These are phyloP conservation scores for Heliangelus exortis DNA, from an alignment of 2,797 vertebrate genomes.

Conservation along the genomic window DNA sequence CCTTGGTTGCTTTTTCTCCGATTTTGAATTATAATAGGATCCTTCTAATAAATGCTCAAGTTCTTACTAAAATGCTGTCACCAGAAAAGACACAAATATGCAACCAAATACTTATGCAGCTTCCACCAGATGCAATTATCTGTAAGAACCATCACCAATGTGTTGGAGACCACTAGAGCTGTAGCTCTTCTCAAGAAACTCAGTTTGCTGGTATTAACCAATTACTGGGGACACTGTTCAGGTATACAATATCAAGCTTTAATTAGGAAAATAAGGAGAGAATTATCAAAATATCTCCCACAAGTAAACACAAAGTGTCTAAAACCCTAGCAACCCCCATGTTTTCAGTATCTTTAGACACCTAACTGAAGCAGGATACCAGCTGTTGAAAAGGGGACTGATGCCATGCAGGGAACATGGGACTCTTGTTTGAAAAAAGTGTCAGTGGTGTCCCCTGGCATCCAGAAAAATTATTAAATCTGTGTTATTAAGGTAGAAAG, in stretches of 20 bases:
- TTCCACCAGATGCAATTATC: conserved; percentile 40
- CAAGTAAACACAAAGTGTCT: background rate
- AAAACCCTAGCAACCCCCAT: background rate
- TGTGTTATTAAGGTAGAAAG: background rate
- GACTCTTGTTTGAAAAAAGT: background rate
- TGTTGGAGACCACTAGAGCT: conserved; percentile 65
- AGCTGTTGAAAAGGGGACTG: background rate
- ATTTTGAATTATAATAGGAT: background rate
- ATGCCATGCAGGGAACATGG: too few species aligned
- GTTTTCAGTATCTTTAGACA: background rate
- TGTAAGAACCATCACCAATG: conserved; percentile 27
- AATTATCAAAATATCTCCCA: background rate
- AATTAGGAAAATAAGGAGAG: background rate
- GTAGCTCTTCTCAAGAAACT: background rate
- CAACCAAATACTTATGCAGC: background rate
- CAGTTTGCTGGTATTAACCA: background rate
- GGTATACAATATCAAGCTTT: background rate
- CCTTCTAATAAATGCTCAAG: background rate
- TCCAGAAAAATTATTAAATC: background rate
- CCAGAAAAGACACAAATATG: conserved; percentile 21
- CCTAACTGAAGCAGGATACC: background rate
- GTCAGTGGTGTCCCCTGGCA: background rate
- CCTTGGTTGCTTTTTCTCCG: background rate
- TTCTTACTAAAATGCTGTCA: conserved; percentile 3
- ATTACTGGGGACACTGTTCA: background rate